Base-by-base conservation (phyloP, 2,113 vertebrate genomes). In the Argyrosomus japonicus region DNA sequence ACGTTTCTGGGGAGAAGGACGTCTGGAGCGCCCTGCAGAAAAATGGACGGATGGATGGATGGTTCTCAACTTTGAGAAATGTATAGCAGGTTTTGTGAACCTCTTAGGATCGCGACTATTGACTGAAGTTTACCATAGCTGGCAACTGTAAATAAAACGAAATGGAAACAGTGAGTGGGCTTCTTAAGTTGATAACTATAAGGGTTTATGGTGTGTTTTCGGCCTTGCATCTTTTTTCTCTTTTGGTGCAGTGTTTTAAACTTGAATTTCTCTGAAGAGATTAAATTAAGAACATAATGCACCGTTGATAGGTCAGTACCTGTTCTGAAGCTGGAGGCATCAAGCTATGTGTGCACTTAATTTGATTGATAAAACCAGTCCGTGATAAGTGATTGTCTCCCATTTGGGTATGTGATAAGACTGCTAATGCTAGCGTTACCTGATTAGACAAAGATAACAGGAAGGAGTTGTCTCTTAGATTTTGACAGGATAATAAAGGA, bases 401-500 rank as follows among this genome's bases (percentile, higher is more conserved):
- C 6, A 43, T 61, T 60, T 60, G 12, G 63, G 40, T n/a, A 17
- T 36, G 27, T 40, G 48, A 57, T 47, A 19, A 15, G 23, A 47
- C 8, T 23, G 36, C 14, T 32, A 17, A 29, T 57, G 36, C 62
- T n/a, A 6, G 50, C 21, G 9, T 50, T 36, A 51, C 3, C 0
- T 45, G 54, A 68, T 53, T 19, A 10, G 56, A 63, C 11, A 53
- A 47, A 54, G 23, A 23, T 5, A 51, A 75, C 21, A 75, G 27
- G n/a, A 63, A 64, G 29, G 29, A 51, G 40, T 58, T 25, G 21
- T 29, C 40, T 29, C 23, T 43, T 25, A 5, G 25, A 18, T 32
- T 71, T 68, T n/a, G 67, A 60, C 15, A 21, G 9, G 23, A 61
- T 40, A 68, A 62, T 63, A 29, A 60, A 75, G 51, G 53, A 70